A percentile compares a stretch with the other conserved stretches of the same genome.
phyloP scores from a whole-genome alignment of 2,797 vertebrate genomes.

The Diplodus sargus region DNA sequence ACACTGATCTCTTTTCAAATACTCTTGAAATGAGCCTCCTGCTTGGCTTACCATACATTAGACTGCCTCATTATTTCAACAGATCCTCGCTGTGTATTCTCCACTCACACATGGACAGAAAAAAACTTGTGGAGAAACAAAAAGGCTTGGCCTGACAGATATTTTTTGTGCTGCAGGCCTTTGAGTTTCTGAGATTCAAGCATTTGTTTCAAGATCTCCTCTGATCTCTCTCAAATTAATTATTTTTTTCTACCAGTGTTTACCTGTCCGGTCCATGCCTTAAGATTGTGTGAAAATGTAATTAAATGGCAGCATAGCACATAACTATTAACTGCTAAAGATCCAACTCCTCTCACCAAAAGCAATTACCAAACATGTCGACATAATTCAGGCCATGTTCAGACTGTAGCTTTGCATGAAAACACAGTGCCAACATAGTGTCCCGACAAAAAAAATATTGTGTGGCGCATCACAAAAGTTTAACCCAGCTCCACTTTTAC shows the following conservation, averaged over 20 bases:
- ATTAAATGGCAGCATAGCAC: background rate
- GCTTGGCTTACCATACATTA: slow-evolving; percentile 60
- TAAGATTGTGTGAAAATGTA: slow-evolving; percentile 1
- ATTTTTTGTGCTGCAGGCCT: background rate
- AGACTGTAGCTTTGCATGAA: background rate
- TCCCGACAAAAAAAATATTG: too few species aligned
- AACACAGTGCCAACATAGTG: background rate
- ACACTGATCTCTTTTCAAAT: slow-evolving; percentile 69
- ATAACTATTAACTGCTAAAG: background rate
- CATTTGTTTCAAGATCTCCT: slow-evolving; percentile 14
- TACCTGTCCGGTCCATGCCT: slow-evolving; percentile 1
- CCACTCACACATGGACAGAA: slow-evolving; percentile 11
- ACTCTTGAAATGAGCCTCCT: slow-evolving; percentile 63
- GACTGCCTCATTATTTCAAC: slow-evolving; percentile 45
- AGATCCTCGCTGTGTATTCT: slow-evolving; percentile 38
- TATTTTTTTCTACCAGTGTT: background rate
- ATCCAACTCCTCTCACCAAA: background rate
- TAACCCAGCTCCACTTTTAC: too few species aligned
- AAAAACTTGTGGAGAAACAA: background rate
- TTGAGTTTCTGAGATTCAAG: slow-evolving; percentile 8
- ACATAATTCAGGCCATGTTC: background rate
- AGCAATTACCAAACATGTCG: background rate
- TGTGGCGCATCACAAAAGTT: too few species aligned
- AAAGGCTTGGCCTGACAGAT: background rate
- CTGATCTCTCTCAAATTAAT: background rate